Base-by-base conservation (phyloP, 1,140 invertebrate genomes). In the Ruditapes philippinarum region DNA sequence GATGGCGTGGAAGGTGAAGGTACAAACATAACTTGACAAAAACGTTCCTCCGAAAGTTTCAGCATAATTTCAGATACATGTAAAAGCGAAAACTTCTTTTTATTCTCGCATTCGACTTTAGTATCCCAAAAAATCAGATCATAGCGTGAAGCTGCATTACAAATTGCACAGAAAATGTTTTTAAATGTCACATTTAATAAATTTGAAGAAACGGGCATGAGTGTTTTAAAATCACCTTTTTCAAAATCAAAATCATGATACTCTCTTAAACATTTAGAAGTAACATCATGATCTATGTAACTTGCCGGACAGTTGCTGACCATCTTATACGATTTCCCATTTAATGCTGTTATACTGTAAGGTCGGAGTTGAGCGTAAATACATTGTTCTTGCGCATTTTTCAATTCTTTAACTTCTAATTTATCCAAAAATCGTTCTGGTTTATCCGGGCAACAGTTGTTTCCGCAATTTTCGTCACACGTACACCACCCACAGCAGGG, bases 191-290 rank as follows among this genome's bases (percentile, higher is more conserved):
- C 14, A 36, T 49, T 38, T 11, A 12, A 19, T 1, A 4, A 12
- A 9, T 17, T 22, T 25, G 36, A 38, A 7, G 36, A 62, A 62
- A 42, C 22, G 1, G 79, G 79, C n/a, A 57, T 54, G 33, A 81
- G 60, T 36, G 51, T 57, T 40, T 33, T 40, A 22, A 65, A 3
- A 14, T 62, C 31, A 3, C 65, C 60, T 19, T 40, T n/a, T 28
- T 49, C 74, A 33, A 81, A 81, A 22, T 65, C 36, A 42, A 62
- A 62, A 22, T 81, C 49, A 25, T 81, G 28, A 57, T 81, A 81
- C 19, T 45, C 57, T 65, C 54, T 5, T 22, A 9, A 25, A 36
- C 79, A 81, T 81, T 62, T 62, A 5, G 1, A 1, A 36, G n/a
- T 62, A 25, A 81, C 25, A 4, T 38, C n/a, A 17, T 31, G 12